These are phyloP conservation scores for Pampusana beccarii DNA, from an alignment of 2,113 vertebrate genomes.

Conservation along the genomic window DNA sequence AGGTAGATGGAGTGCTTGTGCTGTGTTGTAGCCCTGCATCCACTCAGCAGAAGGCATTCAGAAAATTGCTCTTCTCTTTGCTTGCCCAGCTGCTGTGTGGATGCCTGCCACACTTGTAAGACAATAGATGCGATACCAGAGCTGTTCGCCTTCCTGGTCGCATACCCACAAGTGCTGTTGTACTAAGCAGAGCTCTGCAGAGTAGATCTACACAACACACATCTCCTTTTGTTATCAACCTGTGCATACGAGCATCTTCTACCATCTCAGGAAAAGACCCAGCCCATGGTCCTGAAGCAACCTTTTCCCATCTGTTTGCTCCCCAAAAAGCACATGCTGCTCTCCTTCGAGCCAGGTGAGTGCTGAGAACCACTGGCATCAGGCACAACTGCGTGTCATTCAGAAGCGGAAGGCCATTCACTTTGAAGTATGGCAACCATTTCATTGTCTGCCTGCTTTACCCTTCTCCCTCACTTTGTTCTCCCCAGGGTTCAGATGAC, in stretches of 20 bases:
- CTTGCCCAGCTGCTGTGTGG: neutral
- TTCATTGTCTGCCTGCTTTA: accelerated
- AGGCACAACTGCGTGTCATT: accelerated
- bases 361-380: accelerated
- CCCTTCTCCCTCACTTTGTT: neutral
- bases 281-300: neutral
- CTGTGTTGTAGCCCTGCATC: neutral
- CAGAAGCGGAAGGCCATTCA: too few species aligned
- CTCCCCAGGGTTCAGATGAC: neutral
- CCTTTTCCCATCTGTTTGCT: neutral
- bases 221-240: neutral
- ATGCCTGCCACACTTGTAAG: neutral
- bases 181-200: neutral
- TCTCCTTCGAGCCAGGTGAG: accelerated
- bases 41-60: neutral
- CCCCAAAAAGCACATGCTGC: neutral
- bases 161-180: neutral
- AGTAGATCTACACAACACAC: neutral
- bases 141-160: accelerated
- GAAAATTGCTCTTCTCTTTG: neutral
- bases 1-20: slow-evolving; percentile 43
- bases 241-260: accelerated
- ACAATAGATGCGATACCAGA: neutral
- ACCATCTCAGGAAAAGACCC: neutral
- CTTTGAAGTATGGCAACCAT: neutral